Percentiles rank a stretch among this genome's conserved stretches.
phyloP scores from a whole-genome alignment of 2,113 vertebrate genomes.

The Athene cunicularia region DNA sequence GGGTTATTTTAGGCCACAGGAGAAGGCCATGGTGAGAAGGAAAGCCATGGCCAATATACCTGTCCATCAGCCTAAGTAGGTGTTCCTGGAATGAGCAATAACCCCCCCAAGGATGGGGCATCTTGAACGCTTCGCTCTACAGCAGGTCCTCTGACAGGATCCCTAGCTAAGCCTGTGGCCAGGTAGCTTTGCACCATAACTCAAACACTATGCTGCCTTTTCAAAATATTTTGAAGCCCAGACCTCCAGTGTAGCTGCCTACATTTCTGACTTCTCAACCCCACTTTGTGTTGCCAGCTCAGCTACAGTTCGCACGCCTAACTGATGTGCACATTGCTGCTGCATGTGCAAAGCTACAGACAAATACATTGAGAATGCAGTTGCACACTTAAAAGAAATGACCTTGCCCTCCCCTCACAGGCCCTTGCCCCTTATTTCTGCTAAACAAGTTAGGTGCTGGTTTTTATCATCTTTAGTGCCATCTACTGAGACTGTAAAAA shows the following conservation, averaged over 20 bases:
- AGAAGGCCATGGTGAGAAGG: neutral
- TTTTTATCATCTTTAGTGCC: neutral
- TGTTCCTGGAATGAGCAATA: neutral
- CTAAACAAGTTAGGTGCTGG: neutral
- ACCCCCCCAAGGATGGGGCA: neutral
- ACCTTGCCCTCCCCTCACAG: conserved; percentile 4
- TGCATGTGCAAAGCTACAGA: neutral
- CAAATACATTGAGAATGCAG: neutral
- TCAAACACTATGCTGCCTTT: neutral
- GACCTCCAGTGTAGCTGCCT: neutral
- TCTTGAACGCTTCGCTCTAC: neutral
- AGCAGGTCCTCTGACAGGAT: neutral
- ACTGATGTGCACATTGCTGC: neutral
- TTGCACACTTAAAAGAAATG: conserved; percentile 39
- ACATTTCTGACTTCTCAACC: neutral
- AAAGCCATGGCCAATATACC: neutral
- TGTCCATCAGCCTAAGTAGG: neutral
- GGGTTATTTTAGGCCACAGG: neutral
- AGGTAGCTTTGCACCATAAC: neutral
- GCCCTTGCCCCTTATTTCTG: neutral
- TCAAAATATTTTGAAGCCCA: neutral
- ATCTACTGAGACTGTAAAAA: neutral
- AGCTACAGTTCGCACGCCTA: neutral
- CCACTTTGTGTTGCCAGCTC: accelerated
- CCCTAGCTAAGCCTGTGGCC: neutral